Base-by-base conservation (phyloP, 2,888 invertebrate genomes). In the Geophilus truncorum region DNA sequence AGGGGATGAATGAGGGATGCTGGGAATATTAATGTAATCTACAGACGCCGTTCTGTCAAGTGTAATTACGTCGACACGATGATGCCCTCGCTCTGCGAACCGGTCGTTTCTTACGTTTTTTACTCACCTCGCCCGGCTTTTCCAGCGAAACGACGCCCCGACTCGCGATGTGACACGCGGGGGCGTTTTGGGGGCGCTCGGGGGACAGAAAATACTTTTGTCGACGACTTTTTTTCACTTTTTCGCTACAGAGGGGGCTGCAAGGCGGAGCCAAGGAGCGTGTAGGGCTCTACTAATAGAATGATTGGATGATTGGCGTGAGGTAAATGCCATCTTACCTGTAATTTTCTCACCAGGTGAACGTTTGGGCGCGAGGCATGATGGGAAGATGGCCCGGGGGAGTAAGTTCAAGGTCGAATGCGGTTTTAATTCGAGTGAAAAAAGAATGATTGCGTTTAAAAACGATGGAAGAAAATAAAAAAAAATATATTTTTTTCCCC, bases 261-360 rank as follows among this genome's bases (percentile, higher is more conserved):
- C 1, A 15, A 25, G 62, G 62, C 15, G 62, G 62, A 62, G 62
- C 9, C 10, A 62, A 23, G 25, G 25, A 62, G 62, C 62, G 23
- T 23, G 62, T 62, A 62, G 62, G 62, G 25, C 25, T 62, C 62
- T 62, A 62, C 62, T 62, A 62, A 62, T 62, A 62, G 62, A 62
- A 62, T 62, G 62, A 62, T 62, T 62, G 62, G 62, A 62, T 62
- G 62, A 62, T 23, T 62, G 62, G 62, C 25, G 62, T 62, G 62
- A 62, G 62, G 62, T 62, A 62, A 62, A 62, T 62, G 62, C 62
- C 62, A 62, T 28, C 62, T 62, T 25, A 62, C 62, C 62, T 62
- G 62, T 62, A 62, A 62, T 62, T 62, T 62, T 62, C 62, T 62
- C 62, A 62, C 62, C 62, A 62, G 62, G 62, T 62, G 62, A 25